Base-by-base conservation (phyloP, 2,888 invertebrate species). In the Thymelicus sylvestris region DNA sequence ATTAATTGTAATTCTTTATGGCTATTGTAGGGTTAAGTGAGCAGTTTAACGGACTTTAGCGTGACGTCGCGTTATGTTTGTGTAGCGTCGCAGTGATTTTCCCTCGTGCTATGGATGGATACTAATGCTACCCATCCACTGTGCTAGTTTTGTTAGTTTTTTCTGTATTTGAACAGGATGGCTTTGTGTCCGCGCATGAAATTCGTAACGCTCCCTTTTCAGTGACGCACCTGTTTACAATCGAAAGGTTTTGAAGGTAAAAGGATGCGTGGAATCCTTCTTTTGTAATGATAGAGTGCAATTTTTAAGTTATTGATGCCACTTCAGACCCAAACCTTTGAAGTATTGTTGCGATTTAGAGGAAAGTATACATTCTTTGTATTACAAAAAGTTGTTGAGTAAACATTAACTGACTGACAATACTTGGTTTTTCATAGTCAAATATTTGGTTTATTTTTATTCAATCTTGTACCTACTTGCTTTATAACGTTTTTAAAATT, bases 1-100 rank as follows among this genome's bases (percentile, higher is more conserved):
- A 91, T 92, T 92, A 93, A 93, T 93, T 91, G 92, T 93, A 88
- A 92, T 92, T 92, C 91, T 90, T 89, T 90, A 91, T 88, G 89
- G 90, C 87, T 84, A 90, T 92, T 90, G 93, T 90, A 88, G 90
- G 91, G 92, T 91, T 92, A 91, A 92, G 91, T 91, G 93, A 91
- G 88, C 90, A 85, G 87, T 88, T 86, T 85, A 80, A 84, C 81
- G 86, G 87, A 86, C 84, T 72, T 71, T 71, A 47, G 66, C 50
- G 67, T 72, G 68, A 88, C 84, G 84, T 83, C 85, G 86, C 82
- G 83, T 80, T 74, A 83, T 83, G 83, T 86, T 87, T 86, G 86
- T 82, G 84, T 86, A 82, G 82, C 75, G 81, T 78, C 83, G 61
- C 50, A 66, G 72, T 67, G 77, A 70, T 75, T 69, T 38, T 19